These are phyloP conservation scores for Cylindroiulus punctatus DNA, from an alignment of 2,888 invertebrate genomes.

Conservation along the genomic window DNA sequence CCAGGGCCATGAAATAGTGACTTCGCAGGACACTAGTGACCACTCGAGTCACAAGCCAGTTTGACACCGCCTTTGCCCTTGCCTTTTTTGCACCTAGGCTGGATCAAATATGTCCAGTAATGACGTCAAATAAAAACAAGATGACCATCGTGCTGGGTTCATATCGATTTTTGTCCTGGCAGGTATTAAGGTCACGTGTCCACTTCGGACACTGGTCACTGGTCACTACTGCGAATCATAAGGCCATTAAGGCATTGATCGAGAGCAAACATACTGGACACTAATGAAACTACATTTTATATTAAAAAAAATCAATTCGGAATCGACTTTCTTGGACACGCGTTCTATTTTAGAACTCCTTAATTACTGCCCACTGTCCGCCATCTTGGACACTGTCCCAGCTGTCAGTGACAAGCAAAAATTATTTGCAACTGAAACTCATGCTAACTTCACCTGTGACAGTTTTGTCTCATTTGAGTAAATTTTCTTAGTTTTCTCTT, in stretches of 20 bases:
- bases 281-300: slow-evolving; percentile 23
- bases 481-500: no score
- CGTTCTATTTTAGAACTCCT: neutral
- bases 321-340: neutral
- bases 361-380: neutral
- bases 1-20: neutral
- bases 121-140: slow-evolving; percentile 6
- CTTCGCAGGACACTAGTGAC: neutral
- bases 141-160: slow-evolving; percentile 7
- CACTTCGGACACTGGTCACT: neutral
- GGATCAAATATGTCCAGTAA: slow-evolving; percentile 10
- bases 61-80: neutral
- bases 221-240: slow-evolving; percentile 29
- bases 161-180: slow-evolving; percentile 22
- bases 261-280: slow-evolving; percentile 42
- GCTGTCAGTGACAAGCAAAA: no score
- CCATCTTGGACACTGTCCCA: neutral
- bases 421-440: no score
- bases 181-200: slow-evolving; percentile 34
- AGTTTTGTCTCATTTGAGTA: no score
- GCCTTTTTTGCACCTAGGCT: neutral
- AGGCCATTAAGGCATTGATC: slow-evolving; percentile 38
- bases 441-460: no score
- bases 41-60: neutral
- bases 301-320: slow-evolving; percentile 23